Base-by-base conservation (phyloP, 2,113 vertebrate species). In the Oncorhynchus masou region DNA sequence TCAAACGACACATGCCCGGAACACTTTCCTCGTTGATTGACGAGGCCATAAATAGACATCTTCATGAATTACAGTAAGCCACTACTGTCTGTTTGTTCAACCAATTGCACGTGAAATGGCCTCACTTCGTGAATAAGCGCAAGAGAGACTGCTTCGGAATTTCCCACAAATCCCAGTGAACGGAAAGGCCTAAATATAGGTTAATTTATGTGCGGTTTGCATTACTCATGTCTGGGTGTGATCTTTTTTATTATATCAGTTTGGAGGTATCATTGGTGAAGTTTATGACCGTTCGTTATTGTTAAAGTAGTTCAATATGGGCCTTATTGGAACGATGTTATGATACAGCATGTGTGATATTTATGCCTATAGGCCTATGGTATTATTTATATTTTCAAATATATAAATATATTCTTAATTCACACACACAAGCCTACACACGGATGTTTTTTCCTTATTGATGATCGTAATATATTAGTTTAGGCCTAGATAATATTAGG, bases 1-100 rank as follows among this genome's bases (percentile, higher is more conserved):
- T 82, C 84, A 80, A 71, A 71, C 67, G 79, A 71, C 81, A 86
- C 78, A 81, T 79, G 82, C 78, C 71, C 80, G 62, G 80, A 80
- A 54, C 79, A 74, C 24, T 57, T 60, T 22, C 49, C 48, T 45
- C 27, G 65, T 64, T 78, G 81, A 85, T 74, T 70, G 75, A 75
- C 70, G 34, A 64, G 57, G 54, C 57, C 79, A 78, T 83, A 85
- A 85, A 85, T 85, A 69, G 62, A 77, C 45, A 60, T 79, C 39
- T 62, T 70, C 73, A 39, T 79, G 70, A 68, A 67, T 79, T 71
- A 81, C 70, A 67, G 64, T 68, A 68, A 68, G 29, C 66, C 66
- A 31, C 65, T 73, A 60, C 22, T 34, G 20, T 54, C 45, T 60
- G 20, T 48, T 39, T 74, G 27, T 19, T 34, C 20, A 29, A 31